A percentile compares a stretch with the other conserved stretches of the same genome.
These are phyloP conservation scores for Anoura caudifer DNA, from an alignment of 2,113 vertebrate genomes.

Conservation along the genomic window DNA sequence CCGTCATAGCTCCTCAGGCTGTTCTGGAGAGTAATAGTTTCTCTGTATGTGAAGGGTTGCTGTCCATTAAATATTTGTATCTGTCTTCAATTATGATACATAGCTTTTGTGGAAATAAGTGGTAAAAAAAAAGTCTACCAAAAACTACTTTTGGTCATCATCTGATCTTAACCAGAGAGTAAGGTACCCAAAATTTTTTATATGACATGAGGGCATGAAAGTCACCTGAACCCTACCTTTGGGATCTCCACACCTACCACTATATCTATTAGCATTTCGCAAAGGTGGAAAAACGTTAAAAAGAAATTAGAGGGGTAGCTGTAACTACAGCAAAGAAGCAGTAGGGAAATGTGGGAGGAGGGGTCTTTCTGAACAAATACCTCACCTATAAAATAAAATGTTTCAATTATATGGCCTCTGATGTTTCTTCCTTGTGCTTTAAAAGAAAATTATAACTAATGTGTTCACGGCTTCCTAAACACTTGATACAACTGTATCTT, in stretches of 20 bases:
- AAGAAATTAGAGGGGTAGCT: background rate
- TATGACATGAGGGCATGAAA: background rate
- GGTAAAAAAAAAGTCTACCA: background rate
- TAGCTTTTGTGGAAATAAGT: background rate
- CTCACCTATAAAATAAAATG: background rate
- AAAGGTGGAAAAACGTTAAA: background rate
- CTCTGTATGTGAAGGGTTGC: background rate
- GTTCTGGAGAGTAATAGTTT: background rate
- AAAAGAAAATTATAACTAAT: background rate
- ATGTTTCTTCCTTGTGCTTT: background rate
- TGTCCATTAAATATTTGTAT: background rate
- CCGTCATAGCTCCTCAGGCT: background rate
- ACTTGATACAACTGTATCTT: background rate
- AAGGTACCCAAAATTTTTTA: background rate
- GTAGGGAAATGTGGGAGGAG: background rate
- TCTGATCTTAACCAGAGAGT: background rate
- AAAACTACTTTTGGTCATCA: background rate
- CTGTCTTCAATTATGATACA: background rate
- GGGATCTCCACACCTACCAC: background rate
- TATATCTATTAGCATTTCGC: background rate
- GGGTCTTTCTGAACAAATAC: slow-evolving; percentile 23
- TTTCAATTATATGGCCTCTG: background rate
- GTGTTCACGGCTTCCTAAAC: background rate
- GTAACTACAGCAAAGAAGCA: slow-evolving; percentile 18
- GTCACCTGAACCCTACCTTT: background rate